phyloP scores from a whole-genome alignment of 1,140 invertebrate species.

The Cataglyphis hispanica region DNA sequence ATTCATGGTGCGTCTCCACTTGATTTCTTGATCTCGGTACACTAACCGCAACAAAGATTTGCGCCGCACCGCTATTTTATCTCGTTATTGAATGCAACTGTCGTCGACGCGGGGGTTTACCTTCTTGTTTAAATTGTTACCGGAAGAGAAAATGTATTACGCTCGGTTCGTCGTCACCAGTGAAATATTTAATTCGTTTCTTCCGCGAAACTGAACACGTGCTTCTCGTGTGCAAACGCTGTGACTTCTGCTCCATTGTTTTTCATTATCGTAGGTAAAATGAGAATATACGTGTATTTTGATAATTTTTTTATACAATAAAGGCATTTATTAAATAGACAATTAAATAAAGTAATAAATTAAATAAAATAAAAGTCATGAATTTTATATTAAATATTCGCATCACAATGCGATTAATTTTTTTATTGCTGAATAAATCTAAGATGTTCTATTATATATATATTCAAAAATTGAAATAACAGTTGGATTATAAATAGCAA shows the following conservation, averaged over 20 bases:
- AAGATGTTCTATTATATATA: neutral
- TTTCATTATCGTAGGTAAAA: neutral
- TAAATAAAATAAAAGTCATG: too few species aligned
- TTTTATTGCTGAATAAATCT: neutral
- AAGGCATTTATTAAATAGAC: too few species aligned
- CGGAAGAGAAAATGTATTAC: conserved; percentile 53
- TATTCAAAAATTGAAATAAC: neutral
- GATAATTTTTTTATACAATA: neutral
- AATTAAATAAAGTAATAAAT: too few species aligned
- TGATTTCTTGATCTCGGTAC: conserved; percentile 52
- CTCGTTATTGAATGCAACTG: conserved; percentile 53
- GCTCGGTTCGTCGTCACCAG: conserved; percentile 30
- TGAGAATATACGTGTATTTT: conserved; percentile 15
- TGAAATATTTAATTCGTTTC: conserved; percentile 45
- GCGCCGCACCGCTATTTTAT: conserved; percentile 21
- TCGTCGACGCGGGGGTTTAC: conserved; percentile 53
- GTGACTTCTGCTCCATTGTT: neutral
- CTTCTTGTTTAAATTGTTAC: conserved; percentile 42
- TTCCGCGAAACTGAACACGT: conserved; percentile 14
- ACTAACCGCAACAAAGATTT: conserved; percentile 43
- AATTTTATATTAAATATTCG: neutral
- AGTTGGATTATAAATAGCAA: neutral
- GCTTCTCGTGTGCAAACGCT: conserved; percentile 8
- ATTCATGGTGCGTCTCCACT: conserved; percentile 55
- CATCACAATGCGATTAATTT: neutral